Evolutionary conservation across 2,797 vertebrate genomes (phyloP).

Genomic region (Xiphorhynchus erythropygius): DNA sequence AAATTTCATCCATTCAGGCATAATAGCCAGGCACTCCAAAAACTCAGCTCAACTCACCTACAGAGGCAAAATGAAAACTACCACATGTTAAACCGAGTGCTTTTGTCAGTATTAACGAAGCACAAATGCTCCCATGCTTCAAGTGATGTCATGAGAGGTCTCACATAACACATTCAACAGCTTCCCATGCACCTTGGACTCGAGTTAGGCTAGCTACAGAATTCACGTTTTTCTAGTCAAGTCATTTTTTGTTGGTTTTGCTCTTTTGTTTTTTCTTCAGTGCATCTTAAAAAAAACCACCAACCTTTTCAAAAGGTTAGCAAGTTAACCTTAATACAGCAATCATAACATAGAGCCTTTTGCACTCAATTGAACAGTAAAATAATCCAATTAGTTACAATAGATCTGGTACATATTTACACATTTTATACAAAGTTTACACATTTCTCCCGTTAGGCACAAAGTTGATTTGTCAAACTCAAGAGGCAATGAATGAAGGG

Average conservation of each 20-base stretch:
- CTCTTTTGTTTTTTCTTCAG: conserved; percentile 52
- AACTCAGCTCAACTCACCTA: neutral
- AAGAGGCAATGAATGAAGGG: conserved; percentile 62
- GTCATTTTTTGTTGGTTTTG: conserved; percentile 36
- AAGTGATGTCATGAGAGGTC: neutral
- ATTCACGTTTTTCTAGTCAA: conserved; percentile 61
- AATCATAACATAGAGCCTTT: conserved; percentile 23
- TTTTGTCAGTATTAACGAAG: neutral
- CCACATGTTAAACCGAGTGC: neutral
- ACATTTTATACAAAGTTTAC: conserved; percentile 72
- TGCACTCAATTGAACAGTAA: conserved; percentile 33
- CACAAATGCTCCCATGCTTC: conserved; percentile 12
- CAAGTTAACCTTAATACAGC: conserved; percentile 46
- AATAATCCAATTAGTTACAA: conserved; percentile 52
- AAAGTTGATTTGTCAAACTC: conserved; percentile 81
- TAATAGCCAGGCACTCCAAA: neutral
- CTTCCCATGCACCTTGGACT: conserved; percentile 18
- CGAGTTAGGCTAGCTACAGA: conserved; percentile 12
- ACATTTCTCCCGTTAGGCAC: conserved; percentile 80
- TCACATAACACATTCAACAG: neutral
- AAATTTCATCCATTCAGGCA: neutral
- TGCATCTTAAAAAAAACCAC: conserved; percentile 61
- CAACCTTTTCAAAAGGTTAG: conserved; percentile 30
- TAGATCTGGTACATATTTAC: conserved; percentile 73
- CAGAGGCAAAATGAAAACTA: conserved; percentile 35